phyloP scores from a whole-genome alignment of 2,113 vertebrate genomes.

The Cyanoderma ruficeps region DNA sequence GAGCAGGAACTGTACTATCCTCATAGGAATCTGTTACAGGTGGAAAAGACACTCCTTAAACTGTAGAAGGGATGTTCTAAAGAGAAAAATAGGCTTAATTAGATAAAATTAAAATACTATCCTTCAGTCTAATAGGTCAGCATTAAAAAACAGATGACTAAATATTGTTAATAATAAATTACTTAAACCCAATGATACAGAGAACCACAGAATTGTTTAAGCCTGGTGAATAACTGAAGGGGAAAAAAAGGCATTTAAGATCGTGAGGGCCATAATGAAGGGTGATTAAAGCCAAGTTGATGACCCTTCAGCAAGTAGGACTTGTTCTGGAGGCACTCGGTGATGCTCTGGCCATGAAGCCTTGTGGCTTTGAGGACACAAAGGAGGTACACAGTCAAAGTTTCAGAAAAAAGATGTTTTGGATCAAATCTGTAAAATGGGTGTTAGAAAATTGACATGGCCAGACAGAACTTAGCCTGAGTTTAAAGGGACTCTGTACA shows the following conservation, averaged over 20 bases:
- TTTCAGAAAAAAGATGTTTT: neutral
- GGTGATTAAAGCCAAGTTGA: neutral
- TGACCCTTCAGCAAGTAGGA: neutral
- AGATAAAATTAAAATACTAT: neutral
- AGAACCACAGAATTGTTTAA: neutral
- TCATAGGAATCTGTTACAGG: neutral
- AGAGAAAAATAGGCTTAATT: neutral
- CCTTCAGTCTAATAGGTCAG: neutral
- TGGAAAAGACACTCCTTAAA: neutral
- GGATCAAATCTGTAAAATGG: neutral
- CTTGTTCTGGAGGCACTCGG: neutral
- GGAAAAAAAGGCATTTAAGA: neutral
- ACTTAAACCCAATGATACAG: neutral
- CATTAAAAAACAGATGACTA: neutral
- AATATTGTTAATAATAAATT: neutral
- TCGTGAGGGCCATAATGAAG: neutral
- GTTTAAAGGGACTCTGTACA: neutral
- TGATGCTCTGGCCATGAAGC: neutral
- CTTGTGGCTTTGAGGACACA: neutral
- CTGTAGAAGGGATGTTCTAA: neutral
- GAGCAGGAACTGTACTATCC: neutral
- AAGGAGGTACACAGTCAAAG: rapidly evolving
- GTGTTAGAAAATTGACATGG: neutral
- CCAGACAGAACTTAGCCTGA: neutral
- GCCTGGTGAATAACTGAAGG: neutral